Conservation (phyloP, 2,888 invertebrate species). For the Drosophila putrida region DNA sequence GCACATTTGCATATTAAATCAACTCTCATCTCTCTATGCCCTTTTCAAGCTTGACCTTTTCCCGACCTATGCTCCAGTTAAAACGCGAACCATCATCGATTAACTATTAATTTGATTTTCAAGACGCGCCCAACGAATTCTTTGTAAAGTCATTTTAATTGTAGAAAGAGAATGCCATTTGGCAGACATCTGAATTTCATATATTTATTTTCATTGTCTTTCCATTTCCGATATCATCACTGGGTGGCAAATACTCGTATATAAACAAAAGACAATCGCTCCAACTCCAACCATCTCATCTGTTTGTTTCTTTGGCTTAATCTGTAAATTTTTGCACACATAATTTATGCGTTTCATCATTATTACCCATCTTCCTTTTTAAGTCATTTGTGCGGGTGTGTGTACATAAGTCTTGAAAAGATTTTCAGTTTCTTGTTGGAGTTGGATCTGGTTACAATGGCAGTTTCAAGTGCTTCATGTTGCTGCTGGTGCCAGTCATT, state of each 20-base stretch:
- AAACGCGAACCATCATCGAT: conserved; percentile 36
- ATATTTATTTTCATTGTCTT: conserved; percentile 23
- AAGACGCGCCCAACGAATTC: conserved; percentile 4
- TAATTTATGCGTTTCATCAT: conserved; percentile 44
- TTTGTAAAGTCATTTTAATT: conserved; percentile 12
- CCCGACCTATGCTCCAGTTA: neutral
- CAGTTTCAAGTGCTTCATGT: conserved; percentile 13
- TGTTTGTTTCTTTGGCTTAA: conserved; percentile 17
- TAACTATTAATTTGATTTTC: conserved; percentile 9
- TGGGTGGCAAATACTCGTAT: neutral
- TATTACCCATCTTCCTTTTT: conserved; percentile 6
- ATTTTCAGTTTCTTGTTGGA: neutral
- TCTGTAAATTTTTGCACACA: conserved; percentile 14
- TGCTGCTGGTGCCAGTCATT: conserved; percentile 54
- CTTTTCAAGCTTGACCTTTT: conserved; percentile 34
- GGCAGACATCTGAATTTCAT: conserved; percentile 9
- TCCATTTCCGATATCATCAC: conserved; percentile 1
- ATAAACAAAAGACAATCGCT: conserved; percentile 11
- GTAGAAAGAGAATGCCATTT: conserved; percentile 1
- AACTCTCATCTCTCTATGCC: conserved; percentile 21
- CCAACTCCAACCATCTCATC: neutral
- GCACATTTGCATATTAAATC: conserved; percentile 60
- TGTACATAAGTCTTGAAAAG: neutral
- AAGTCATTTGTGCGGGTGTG: conserved; percentile 18
- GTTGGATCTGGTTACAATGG: conserved; percentile 19